Base-by-base conservation (phyloP, 2,113 vertebrate genomes). In the Polyodon spathula region DNA sequence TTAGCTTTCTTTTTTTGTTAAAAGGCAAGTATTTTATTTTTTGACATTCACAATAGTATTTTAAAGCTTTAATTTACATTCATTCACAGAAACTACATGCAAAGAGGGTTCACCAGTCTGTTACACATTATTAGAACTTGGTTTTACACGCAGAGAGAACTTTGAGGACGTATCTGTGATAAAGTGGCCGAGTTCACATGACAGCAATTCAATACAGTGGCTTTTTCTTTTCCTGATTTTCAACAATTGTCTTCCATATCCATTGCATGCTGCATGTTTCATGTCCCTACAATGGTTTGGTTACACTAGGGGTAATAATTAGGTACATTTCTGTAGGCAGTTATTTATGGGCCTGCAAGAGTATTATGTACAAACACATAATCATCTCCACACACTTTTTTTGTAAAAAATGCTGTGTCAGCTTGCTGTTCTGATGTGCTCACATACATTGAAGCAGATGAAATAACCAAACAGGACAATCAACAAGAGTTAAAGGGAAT, bases 11-110 rank as follows among this genome's bases (percentile, higher is more conserved):
- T 63, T 61, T 64, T 68, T 63, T 81, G 81, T 80, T 84, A 81
- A 82, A 72, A 75, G 74, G 80, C 81, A 69, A 76, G 72, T 79
- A 71, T 67, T 60, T 62, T 61, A 55, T 69, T 68, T 77, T n/a
- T 78, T 81, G 73, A 78, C 68, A 77, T 71, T 67, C 69, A 73
- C 66, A 79, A 61, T 61, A 68, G 71, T 67, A 54, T 62, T 63
- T 75, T 54, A 61, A 46, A 50, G 61, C 63, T 69, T 69, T 64
- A 63, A 69, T 60, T 70, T 82, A 80, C 78, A 81, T 79, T 82
- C 78, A 72, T 76, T 74, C 73, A 56, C 56, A 66, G 66, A 63
- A 64, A 71, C 69, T 66, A 69, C 73, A 71, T 63, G 62, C 43
- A 61, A 27, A 44, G 50, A 14, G 59, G 64, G 56, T 43, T 41